Conservation (phyloP, 2,113 vertebrate genomes). For the Camarhynchus parvulus region DNA sequence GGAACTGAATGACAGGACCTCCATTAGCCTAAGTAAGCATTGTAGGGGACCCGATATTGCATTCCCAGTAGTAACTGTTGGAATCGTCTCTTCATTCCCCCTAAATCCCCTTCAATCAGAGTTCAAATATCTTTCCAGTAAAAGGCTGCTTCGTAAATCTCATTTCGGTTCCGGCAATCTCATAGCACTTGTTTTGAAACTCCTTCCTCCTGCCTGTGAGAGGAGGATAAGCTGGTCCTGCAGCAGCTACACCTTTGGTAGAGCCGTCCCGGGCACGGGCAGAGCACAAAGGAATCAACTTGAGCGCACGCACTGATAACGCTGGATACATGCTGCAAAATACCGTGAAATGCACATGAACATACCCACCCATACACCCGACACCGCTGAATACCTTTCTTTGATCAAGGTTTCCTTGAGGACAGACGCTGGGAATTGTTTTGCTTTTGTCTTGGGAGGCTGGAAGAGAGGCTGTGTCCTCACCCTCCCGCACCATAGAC, state of each 20-base stretch:
- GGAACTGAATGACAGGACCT: constrained; percentile 92
- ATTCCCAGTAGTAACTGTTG: constrained; percentile 92
- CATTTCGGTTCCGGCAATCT: not conserved
- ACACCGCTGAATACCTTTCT: not conserved
- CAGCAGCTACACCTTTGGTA: not conserved
- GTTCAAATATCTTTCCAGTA: constrained; percentile 82
- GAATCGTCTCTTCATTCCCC: constrained; percentile 79
- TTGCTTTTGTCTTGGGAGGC: not conserved
- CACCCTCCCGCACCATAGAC: not conserved
- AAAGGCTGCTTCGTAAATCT: constrained; percentile 39
- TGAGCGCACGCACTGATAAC: not conserved
- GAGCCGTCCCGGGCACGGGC: not conserved
- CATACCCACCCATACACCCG: not conserved
- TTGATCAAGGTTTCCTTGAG: constrained; percentile 9
- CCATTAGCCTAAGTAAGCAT: constrained; percentile 93
- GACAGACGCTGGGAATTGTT: not conserved
- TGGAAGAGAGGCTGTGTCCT: not conserved
- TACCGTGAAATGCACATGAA: not conserved
- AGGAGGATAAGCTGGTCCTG: not conserved
- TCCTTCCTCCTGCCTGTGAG: not conserved
- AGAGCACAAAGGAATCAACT: not conserved
- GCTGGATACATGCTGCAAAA: not conserved
- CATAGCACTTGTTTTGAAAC: not conserved
- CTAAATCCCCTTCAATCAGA: constrained; percentile 47
- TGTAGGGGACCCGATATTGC: constrained; percentile 81